These are phyloP conservation scores for Acanthopagrus latus DNA, from an alignment of 2,797 vertebrate genomes.

Conservation along the genomic window DNA sequence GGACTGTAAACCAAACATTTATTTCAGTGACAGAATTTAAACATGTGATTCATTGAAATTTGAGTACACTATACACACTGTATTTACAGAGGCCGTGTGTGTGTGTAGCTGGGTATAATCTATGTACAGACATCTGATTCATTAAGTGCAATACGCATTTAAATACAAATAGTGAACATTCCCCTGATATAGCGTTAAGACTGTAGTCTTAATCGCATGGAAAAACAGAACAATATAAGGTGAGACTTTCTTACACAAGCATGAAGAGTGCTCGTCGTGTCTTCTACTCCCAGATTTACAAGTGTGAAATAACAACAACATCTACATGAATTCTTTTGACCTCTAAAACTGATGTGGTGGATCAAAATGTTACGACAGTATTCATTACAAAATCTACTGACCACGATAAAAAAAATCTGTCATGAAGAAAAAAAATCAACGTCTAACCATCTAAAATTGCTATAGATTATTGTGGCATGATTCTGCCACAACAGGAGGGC, in stretches of 20 bases:
- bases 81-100: slow-evolving; percentile 38
- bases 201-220: not conserved
- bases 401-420: not conserved
- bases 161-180: slow-evolving; percentile 32
- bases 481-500: slow-evolving; percentile 8
- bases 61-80: slow-evolving; percentile 34
- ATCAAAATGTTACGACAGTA: slow-evolving; percentile 11
- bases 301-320: slow-evolving; percentile 12
- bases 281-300: not conserved
- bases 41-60: slow-evolving; percentile 32
- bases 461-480: not conserved
- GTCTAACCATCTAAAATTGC: not conserved
- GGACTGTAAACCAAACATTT: slow-evolving; percentile 31
- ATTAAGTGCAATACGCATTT: slow-evolving; percentile 44
- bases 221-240: not conserved
- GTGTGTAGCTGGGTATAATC: not conserved
- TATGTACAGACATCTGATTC: slow-evolving; percentile 34
- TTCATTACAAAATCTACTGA: slow-evolving; percentile 20
- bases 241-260: slow-evolving; percentile 15
- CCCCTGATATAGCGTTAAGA: slow-evolving; percentile 11
- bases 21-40: slow-evolving; percentile 65
- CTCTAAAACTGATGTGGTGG: not conserved
- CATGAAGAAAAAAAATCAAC: not conserved
- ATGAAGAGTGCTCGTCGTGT: slow-evolving; percentile 6
- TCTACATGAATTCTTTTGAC: not conserved